Percentiles rank a stretch among this genome's conserved stretches.
phyloP scores from a whole-genome alignment of 2,113 vertebrate genomes.

The Campylomormyrus numenius region DNA sequence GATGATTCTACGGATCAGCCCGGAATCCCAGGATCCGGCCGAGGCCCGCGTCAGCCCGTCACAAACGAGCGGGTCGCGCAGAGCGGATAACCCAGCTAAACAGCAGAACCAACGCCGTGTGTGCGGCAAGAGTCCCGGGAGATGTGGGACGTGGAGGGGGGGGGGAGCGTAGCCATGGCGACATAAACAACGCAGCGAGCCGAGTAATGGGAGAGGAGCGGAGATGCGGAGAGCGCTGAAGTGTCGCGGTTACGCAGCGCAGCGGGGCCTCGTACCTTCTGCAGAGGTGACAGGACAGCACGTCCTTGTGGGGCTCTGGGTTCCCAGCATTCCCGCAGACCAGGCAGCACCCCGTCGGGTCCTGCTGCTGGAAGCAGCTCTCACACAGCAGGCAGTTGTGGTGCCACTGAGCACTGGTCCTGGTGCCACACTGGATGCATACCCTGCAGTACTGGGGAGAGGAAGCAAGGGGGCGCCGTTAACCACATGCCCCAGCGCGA shows the following conservation, averaged over 20 bases:
- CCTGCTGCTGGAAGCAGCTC: conserved; percentile 83
- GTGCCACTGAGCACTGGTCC: conserved; percentile 86
- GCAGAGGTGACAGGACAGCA: conserved; percentile 83
- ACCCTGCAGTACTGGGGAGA: conserved; percentile 69
- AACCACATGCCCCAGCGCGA: not conserved
- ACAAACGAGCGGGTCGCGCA: not conserved
- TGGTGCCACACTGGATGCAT: conserved; percentile 86
- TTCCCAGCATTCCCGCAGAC: conserved; percentile 77
- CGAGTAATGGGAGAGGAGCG: not conserved
- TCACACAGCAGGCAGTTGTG: conserved; percentile 91
- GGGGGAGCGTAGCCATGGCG: not conserved
- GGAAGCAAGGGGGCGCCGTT: conserved; percentile 15
- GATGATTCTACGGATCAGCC: not conserved
- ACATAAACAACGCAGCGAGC: not conserved
- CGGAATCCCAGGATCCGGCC: not conserved
- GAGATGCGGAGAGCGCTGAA: not conserved
- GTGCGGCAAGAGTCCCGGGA: not conserved
- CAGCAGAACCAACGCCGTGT: not conserved
- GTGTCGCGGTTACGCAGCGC: not conserved
- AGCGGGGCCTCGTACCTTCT: conserved; percentile 71
- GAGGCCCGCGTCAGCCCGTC: not conserved
- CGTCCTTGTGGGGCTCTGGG: conserved; percentile 79
- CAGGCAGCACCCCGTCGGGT: conserved; percentile 72
- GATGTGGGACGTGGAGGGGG: not conserved
- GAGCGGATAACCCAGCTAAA: not conserved